Base-by-base conservation (phyloP, 2,797 vertebrate genomes). In the Lacerta viridis region DNA sequence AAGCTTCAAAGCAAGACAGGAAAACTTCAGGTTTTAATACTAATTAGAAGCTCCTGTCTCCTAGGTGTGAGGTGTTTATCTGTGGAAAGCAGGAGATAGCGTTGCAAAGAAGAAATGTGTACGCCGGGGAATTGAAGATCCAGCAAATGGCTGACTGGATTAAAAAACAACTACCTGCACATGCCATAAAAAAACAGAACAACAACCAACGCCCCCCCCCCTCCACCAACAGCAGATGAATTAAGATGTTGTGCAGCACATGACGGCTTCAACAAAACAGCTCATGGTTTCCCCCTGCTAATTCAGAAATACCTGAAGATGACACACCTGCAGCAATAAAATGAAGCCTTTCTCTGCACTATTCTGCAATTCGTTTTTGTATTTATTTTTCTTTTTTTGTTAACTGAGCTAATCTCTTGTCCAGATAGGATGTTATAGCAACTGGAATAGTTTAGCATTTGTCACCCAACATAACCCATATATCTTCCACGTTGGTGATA, bases 21-120 rank as follows among this genome's bases (percentile, higher is more conserved):
- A 89, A 95, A 92, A 77, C 74, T 95, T 94, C 59, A 92, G 89
- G 93, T 95, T 97, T 96, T 97, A 96, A 96, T 96, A 90, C 93
- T 96, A 97, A 97, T 97, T 97, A 97, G 93, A 96, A 80, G 92
- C 93, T 91, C 95, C 92, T 94, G 92, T 97, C 95, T 96, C 94
- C 94, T 95, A 95, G 95, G 95, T 97, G 95, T 96, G 92, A 94
- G 91, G 95, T 95, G 93, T 97, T 97, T 97, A 96, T 97, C 95
- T 95, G 89, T 90, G 91, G 90, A 95, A 96, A 95, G 91, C 96
- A 92, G 89, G 80, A 96, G 95, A 96, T 94, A 94, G 94, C 92
- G 93, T 89, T 93, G 94, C 90, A 93, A 91, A 92, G 88, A 92
- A 95, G 94, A 96, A 95, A 94, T 94, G 89, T 72, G 92, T 88